phyloP scores from a whole-genome alignment of 1,140 invertebrate species.

The Hestina assimilis region DNA sequence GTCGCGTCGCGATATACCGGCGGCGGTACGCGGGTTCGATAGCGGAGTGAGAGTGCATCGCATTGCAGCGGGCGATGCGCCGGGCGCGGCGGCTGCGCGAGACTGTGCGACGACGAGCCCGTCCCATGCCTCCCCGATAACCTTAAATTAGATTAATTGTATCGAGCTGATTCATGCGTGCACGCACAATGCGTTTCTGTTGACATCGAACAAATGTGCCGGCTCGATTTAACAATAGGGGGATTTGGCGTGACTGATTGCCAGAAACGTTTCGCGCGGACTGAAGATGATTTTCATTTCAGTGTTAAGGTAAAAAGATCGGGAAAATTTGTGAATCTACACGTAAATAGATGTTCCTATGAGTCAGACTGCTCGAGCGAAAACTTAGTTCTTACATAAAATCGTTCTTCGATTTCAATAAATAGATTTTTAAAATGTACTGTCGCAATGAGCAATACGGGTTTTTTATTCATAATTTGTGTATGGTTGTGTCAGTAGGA shows the following conservation, averaged over 20 bases:
- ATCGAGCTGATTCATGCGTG: constrained; percentile 72
- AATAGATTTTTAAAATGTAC: constrained; percentile 14
- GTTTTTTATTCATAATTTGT: constrained; percentile 26
- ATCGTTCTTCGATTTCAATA: neutral
- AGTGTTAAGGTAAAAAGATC: neutral
- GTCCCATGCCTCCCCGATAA: constrained; percentile 66
- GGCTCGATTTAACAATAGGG: constrained; percentile 55
- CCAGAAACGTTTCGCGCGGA: constrained; percentile 6
- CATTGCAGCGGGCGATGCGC: constrained; percentile 47
- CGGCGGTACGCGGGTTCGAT: constrained; percentile 7
- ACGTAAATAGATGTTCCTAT: constrained; percentile 7
- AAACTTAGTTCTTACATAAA: neutral
- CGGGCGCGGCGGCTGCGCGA: constrained; percentile 52
- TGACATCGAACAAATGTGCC: constrained; percentile 67
- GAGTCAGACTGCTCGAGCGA: constrained; percentile 4
- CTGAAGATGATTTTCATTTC: neutral
- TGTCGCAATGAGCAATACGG: constrained; percentile 3
- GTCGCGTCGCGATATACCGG: constrained; percentile 2
- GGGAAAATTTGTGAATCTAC: neutral
- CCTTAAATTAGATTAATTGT: constrained; percentile 77
- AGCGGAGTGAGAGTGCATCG: constrained; percentile 35
- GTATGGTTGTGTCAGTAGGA: constrained; percentile 42
- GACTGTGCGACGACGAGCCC: constrained; percentile 71
- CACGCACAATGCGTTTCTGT: constrained; percentile 57
- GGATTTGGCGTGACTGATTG: constrained; percentile 33